A percentile compares a stretch with the other conserved stretches of the same genome.
Evolutionary conservation across 1,140 invertebrate species (phyloP).

Genomic region (Eriocheir sinensis): DNA sequence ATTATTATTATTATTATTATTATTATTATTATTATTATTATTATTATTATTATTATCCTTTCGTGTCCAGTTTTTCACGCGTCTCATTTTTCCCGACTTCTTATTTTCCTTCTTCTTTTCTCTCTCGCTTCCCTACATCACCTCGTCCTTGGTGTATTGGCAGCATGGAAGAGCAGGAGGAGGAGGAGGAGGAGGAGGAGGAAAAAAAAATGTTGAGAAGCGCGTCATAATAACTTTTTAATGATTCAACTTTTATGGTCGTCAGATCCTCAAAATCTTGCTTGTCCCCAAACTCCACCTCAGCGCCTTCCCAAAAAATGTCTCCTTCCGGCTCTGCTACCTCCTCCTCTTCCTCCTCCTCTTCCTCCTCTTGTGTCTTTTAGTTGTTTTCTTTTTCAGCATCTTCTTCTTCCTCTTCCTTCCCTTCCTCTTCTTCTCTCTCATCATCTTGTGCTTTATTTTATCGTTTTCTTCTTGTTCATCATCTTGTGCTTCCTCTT

Average conservation of each 20-base stretch:
- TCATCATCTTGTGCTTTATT: too few relatives aligned
- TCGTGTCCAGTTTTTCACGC: background rate
- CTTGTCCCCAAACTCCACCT: background rate
- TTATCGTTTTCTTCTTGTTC: background rate
- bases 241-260: conserved; percentile 8
- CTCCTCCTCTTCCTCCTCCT: background rate
- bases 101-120: too few relatives aligned
- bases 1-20: too few relatives aligned
- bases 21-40: too few relatives aligned
- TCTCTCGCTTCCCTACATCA: background rate
- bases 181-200: background rate
- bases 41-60: background rate
- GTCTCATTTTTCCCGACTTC: too few relatives aligned
- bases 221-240: conserved; percentile 15
- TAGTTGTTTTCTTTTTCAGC: background rate
- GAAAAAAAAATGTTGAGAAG: background rate
- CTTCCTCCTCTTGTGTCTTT: background rate
- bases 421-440: background rate
- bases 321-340: background rate
- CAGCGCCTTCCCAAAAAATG: background rate
- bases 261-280: background rate
- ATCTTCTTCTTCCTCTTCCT: background rate
- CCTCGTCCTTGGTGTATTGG: background rate
- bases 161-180: background rate
- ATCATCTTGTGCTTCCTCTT: too few relatives aligned